A percentile compares a stretch with the other conserved stretches of the same genome.
phyloP scores from a whole-genome alignment of 2,797 vertebrate genomes.

The Tokudaia muenninki region DNA sequence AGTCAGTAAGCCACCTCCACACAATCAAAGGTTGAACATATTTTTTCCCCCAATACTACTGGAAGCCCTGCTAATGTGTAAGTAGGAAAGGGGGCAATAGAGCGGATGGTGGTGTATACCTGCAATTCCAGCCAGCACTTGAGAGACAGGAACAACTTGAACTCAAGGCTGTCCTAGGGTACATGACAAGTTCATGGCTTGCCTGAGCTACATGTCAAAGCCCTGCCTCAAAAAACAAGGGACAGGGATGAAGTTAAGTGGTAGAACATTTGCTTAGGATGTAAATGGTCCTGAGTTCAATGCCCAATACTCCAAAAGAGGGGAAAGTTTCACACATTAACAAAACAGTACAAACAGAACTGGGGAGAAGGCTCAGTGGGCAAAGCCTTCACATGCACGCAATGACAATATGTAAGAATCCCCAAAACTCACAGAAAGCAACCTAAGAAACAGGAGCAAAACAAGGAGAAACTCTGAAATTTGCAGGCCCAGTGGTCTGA shows the following conservation, averaged over 20 bases:
- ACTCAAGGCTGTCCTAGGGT: no score
- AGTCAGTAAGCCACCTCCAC: background rate
- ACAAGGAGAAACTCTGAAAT: background rate
- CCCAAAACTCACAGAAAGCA: background rate
- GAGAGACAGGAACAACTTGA: background rate
- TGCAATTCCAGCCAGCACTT: background rate
- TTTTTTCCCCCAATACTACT: slow-evolving; percentile 7
- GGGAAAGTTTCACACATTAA: background rate
- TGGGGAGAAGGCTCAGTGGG: background rate
- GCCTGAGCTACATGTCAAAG: background rate
- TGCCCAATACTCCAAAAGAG: background rate
- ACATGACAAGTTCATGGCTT: background rate
- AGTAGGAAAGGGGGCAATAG: background rate
- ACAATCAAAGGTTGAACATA: background rate
- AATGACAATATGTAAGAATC: background rate
- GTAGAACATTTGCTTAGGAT: background rate
- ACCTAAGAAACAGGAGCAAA: background rate
- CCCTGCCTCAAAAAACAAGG: background rate
- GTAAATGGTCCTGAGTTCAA: background rate
- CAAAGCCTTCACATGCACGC: background rate
- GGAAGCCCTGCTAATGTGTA: background rate
- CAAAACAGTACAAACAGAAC: background rate
- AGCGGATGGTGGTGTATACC: no score
- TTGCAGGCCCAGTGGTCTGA: background rate
- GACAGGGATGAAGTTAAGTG: background rate